These are phyloP conservation scores for Chlamydotis undulata DNA, from an alignment of 2,113 vertebrate species.

Conservation along the genomic window DNA sequence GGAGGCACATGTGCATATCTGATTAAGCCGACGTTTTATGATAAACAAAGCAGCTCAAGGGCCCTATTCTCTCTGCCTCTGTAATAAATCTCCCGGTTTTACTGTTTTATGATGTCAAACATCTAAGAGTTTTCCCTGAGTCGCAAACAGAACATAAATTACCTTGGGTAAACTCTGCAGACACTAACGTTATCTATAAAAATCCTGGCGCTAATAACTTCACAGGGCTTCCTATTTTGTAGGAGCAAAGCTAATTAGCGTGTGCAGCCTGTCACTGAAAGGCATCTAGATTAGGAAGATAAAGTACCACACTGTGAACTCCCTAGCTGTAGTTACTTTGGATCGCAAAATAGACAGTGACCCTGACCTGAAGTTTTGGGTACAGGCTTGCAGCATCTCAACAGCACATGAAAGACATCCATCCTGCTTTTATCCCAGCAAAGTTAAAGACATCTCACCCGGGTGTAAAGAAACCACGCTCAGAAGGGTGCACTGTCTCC, in stretches of 20 bases:
- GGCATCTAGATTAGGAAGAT: background rate
- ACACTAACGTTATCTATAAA: background rate
- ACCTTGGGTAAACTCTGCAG: constrained; percentile 11
- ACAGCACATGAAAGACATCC: background rate
- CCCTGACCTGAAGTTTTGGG: background rate
- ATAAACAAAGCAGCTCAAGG: constrained; percentile 16
- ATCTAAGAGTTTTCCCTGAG: constrained; percentile 7
- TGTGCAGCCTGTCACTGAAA: background rate
- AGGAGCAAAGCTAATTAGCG: background rate
- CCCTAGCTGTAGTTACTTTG: background rate
- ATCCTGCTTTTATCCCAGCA: background rate
- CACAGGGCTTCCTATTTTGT: background rate
- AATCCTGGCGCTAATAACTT: background rate
- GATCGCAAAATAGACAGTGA: background rate
- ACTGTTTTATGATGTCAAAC: constrained; percentile 38
- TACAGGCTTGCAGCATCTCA: background rate
- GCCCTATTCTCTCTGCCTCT: background rate
- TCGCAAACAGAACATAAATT: constrained; percentile 50
- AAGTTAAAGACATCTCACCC: background rate
- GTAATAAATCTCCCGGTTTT: constrained; percentile 27
- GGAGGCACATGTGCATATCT: background rate
- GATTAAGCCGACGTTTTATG: constrained; percentile 13
- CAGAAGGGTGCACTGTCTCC: background rate
- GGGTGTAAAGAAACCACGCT: accelerated
- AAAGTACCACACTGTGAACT: background rate